phyloP scores from a whole-genome alignment of 2,113 vertebrate species.

The Riparia riparia region DNA sequence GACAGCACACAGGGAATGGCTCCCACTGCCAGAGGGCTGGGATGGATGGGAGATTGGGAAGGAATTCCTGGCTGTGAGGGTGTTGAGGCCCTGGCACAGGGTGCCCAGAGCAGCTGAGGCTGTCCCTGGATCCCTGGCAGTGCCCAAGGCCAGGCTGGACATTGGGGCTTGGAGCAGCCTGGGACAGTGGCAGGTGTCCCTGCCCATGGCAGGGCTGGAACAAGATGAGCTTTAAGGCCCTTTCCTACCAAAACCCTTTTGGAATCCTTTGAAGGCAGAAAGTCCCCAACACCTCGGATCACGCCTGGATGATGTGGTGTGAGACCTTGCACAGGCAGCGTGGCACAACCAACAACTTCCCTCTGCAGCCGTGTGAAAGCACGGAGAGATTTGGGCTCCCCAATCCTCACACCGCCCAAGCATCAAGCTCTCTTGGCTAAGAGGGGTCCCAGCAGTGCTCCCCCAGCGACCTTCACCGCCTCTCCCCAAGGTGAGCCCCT shows the following conservation, averaged over 20 bases:
- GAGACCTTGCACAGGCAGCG: rapidly evolving
- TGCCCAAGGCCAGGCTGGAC: background rate
- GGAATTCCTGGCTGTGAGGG: rapidly evolving
- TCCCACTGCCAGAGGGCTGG: background rate
- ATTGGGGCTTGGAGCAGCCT: rapidly evolving
- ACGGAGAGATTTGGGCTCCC: background rate
- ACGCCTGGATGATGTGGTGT: background rate
- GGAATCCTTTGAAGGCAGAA: background rate
- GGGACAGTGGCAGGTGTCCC: background rate
- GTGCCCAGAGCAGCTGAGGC: background rate
- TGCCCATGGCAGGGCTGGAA: background rate
- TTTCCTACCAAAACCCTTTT: background rate
- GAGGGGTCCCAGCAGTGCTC: background rate
- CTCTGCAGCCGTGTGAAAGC: background rate
- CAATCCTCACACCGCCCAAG: background rate
- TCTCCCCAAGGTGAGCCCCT: background rate
- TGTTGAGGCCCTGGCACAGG: background rate
- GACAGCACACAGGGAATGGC: background rate
- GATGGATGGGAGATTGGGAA: rapidly evolving
- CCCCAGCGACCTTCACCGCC: background rate
- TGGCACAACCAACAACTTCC: background rate
- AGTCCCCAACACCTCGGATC: background rate
- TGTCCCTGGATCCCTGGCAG: background rate
- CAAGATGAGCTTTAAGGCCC: background rate
- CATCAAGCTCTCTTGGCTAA: rapidly evolving